Base-by-base conservation (phyloP, 1,140 invertebrate species). In the Ceratosolen solmsi region DNA sequence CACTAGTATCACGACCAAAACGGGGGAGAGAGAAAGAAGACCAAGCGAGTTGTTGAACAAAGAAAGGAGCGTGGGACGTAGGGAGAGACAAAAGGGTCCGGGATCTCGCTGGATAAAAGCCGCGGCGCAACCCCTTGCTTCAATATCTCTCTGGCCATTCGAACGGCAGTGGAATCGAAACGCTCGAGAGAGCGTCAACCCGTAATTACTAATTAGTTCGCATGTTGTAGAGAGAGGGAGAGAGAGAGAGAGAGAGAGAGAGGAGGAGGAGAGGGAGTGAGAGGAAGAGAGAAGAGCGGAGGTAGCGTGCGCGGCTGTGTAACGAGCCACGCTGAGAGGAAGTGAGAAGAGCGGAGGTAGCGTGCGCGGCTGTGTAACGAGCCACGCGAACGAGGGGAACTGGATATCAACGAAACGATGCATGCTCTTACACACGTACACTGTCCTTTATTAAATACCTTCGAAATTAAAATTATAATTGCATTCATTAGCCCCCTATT, bases 391-490 rank as follows among this genome's bases (percentile, higher is more conserved):
- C 36, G 20, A 30, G 83, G 63, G 70, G 70, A 8, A 20, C 25
- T 71, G 58, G 49, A 73, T 82, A 82, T 80, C 60, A 80, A 75
- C 79, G 79, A 36, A 82, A 82, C 84, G 84, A 83, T 81, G 81
- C 82, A 80, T 79, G 84, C 78, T 79, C 85, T 84, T 84, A 85
- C 81, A 86, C 36, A 83, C 86, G 84, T 84, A 85, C 79, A 86
- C n/a, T 83, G 86, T 89, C 89, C 90, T 91, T 91, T 92, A 90
- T 91, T 92, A 90, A 91, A 91, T 92, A 90, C 90, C 90, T 90
- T 89, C 85, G 89, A 91, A 92, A 92, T 91, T 92, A 92, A 92
- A 92, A 92, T 91, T 91, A 91, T 92, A 91, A 92, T 92, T 92
- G 90, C 91, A 89, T 89, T 91, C 88, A 90, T 88, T 89, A 88